Percentiles rank a stretch among this genome's conserved stretches.
Conservation (phyloP, 2,888 invertebrate species). For the Meghimatium bilineatum region DNA sequence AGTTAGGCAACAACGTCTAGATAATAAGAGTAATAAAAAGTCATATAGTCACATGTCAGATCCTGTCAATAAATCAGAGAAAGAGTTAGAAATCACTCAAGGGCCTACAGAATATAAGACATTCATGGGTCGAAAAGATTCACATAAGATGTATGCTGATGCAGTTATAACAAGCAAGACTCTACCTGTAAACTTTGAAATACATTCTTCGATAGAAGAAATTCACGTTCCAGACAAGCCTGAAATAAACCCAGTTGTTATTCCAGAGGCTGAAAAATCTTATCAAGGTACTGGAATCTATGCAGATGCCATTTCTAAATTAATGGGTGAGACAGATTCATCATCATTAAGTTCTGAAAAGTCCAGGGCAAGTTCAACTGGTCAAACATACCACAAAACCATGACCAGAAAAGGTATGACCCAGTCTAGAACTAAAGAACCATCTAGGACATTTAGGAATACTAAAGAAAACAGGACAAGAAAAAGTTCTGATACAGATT, state of each 20-base stretch:
- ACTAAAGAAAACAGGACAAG: neutral
- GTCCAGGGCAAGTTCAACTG: neutral
- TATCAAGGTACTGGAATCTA: constrained; percentile 12
- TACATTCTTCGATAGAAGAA: neutral
- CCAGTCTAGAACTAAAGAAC: neutral
- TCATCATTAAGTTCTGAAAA: neutral
- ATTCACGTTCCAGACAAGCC: no score
- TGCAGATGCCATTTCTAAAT: constrained; percentile 3
- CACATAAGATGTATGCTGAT: neutral
- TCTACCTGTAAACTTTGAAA: neutral
- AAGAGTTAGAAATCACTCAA: neutral
- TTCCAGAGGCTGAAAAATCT: neutral
- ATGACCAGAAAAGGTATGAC: neutral
- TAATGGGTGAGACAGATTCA: no score
- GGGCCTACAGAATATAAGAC: neutral
- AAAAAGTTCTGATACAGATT: no score
- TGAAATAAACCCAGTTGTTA: no score
- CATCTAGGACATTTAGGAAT: neutral
- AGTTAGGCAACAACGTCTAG: neutral
- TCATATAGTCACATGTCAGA: neutral
- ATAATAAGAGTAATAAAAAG: neutral
- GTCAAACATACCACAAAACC: neutral
- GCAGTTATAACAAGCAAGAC: neutral
- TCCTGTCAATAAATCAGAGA: neutral
- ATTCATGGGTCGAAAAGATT: neutral